Evolutionary conservation across 2,888 invertebrate genomes (phyloP), one percentile per base, ranked within the genome.

Genomic region (Agonopterix subpropinquella): DNA sequence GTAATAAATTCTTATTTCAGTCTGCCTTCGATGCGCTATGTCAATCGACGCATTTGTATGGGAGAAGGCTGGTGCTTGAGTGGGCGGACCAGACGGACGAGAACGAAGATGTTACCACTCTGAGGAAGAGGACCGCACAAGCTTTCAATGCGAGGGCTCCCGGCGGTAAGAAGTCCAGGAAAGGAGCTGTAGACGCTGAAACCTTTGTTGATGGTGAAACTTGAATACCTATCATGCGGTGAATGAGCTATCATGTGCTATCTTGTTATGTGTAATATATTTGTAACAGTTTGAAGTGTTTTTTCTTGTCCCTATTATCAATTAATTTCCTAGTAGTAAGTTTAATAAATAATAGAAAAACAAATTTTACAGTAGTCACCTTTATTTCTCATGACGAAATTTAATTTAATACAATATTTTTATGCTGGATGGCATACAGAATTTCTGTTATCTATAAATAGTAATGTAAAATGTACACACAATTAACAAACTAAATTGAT

Each of bases 41-140:
- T 62, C 96, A 96, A 75, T 98, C 98, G 65, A 99, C 99, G 48
- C 99, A 99, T 91, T 94, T 99, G 81, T 99, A 97, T 79, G 99
- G 99, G 1, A 91, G 99, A 58, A 91, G 98, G 49, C 88, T 99
- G 64, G 98, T 98, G 0, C 84, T 99, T 52, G 98, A 99, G 87
- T 99, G 99, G 99, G 97, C 98, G 0, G 91, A 94, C 50, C 90
- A 92, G 45, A 92, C 92, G 37, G 88, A 89, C 51, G 86, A 87
- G 15, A 91, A 89, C 47, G 95, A 95, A 71, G 92, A 92, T 55
- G 90, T 98, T 7, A 93, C 93, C 10, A 91, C 94, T 55, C 85
- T 98, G 51, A 90, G 98, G 54, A 96, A 95, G 84, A 91, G 96
- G 65, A 96, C 97, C 0, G 96, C 96, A 0, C 90, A 93, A 49